Conservation (phyloP, 2,888 invertebrate species). For the Acrobasis suavella region DNA sequence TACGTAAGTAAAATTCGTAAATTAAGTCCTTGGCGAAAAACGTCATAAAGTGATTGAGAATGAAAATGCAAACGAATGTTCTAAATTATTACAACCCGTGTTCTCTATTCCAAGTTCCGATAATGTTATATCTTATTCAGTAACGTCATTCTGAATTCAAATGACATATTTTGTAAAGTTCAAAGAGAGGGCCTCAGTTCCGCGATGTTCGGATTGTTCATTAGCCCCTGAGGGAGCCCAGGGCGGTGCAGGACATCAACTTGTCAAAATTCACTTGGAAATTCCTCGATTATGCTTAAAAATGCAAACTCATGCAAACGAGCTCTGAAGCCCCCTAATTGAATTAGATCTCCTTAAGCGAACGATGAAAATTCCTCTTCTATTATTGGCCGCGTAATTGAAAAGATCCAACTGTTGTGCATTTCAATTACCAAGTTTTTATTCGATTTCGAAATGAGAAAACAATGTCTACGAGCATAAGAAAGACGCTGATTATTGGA, state of each 20-base stretch:
- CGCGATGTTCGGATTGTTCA: slow-evolving; percentile 36
- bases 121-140: neutral
- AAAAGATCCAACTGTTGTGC: slow-evolving; percentile 62
- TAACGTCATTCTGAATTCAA: slow-evolving; percentile 37
- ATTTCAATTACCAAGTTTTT: slow-evolving; percentile 61
- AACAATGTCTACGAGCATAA: slow-evolving; percentile 28
- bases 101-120: neutral
- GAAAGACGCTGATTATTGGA: slow-evolving; percentile 1
- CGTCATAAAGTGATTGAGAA: neutral
- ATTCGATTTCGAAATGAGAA: slow-evolving; percentile 45
- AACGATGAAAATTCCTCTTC: slow-evolving; percentile 64
- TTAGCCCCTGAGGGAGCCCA: slow-evolving; percentile 43
- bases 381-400: slow-evolving; percentile 67
- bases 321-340: slow-evolving; percentile 70
- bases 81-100: neutral
- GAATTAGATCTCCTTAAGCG: slow-evolving; percentile 71
- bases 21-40: too few relatives aligned
- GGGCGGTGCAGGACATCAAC: slow-evolving; percentile 52
- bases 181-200: slow-evolving; percentile 31
- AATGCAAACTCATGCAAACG: slow-evolving; percentile 82
- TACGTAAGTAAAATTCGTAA: too few relatives aligned
- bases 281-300: slow-evolving; percentile 68
- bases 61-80: neutral
- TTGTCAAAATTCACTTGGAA: slow-evolving; percentile 65
- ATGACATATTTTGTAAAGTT: slow-evolving; percentile 32